Evolutionary conservation across 2,888 invertebrate species (phyloP).

Genomic region (Chelonus formosanus): DNA sequence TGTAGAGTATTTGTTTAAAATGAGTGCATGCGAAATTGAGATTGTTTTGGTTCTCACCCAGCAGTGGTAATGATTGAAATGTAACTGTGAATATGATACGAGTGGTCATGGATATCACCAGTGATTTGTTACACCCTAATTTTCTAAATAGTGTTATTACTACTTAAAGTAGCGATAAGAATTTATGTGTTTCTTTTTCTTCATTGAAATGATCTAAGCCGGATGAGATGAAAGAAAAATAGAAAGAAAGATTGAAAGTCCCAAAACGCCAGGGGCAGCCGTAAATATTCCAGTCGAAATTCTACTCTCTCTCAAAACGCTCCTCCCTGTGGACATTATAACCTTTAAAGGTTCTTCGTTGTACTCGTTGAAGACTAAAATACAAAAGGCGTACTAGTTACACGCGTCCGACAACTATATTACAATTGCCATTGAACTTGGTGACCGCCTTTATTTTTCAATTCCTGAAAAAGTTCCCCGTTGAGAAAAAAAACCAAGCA

Average conservation of each 20-base stretch:
- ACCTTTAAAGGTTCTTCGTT: slow-evolving; percentile 20
- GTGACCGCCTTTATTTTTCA: slow-evolving; percentile 45
- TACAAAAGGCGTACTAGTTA: slow-evolving; percentile 50
- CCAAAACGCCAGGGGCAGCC: slow-evolving; percentile 39
- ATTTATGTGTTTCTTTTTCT: no score
- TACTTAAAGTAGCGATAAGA: neutral
- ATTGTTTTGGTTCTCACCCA: no score
- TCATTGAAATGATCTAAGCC: no score
- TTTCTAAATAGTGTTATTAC: slow-evolving; percentile 3
- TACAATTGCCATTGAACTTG: slow-evolving; percentile 51
- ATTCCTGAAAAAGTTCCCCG: slow-evolving; percentile 47
- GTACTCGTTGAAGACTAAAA: slow-evolving; percentile 36
- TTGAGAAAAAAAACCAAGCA: slow-evolving; percentile 37
- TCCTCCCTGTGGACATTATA: slow-evolving; percentile 22
- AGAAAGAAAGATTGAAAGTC: slow-evolving; percentile 17
- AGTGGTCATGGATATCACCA: no score
- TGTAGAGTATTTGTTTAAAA: no score
- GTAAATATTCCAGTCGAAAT: slow-evolving; percentile 50
- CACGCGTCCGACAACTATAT: slow-evolving; percentile 52
- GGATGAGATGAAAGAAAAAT: slow-evolving; percentile 15
- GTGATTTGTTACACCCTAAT: neutral
- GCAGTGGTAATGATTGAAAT: no score
- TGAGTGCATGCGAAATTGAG: no score
- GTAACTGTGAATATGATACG: no score
- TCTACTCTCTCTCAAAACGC: slow-evolving; percentile 32